Evolutionary conservation across 1,140 invertebrate species (phyloP), one percentile per base, ranked within the genome.

Genomic region (Cydia amplana): DNA sequence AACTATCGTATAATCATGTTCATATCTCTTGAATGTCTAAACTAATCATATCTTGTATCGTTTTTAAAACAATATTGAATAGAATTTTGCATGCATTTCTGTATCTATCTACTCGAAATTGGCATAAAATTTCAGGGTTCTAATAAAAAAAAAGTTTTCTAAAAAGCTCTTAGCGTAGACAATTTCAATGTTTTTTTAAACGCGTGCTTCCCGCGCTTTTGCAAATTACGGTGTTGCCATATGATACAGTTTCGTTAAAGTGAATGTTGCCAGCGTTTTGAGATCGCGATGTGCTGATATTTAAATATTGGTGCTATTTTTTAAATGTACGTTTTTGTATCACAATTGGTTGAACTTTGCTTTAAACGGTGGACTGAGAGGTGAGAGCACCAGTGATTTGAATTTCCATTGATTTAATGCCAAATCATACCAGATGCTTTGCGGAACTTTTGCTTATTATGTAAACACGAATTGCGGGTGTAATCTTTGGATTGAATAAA

Each of bases 301-400:
- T 87, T 83, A 78, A 85, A 83, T 87, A 89, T 92, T 92, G 90
- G 89, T 92, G 89, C 90, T 92, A 92, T 90, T 92, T 92, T 87
- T 87, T 77, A 80, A 79, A 81, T 83, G 82, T 85, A 83, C 80
- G 76, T 83, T 86, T 86, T 87, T 79, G 75, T 88, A 86, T 85
- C 78, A 73, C 75, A 72, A 83, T 83, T 75, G 77, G 77, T 86
- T 85, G 36, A 74, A 79, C 73, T 80, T 73, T 43, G 14, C 65
- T 70, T 70, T 70, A 70, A 18, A 36, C 12, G n/a, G 51, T 76
- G 43, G 28, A 73, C 32, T 32, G 43, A 16, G 65, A 67, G 36
- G 36, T 72, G 55, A 63, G 81, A 78, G 83, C 86, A 85, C 82
- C 81, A 82, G 83, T 79, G 85, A 88, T 88, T 88, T 88, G 83